Evolutionary conservation across 2,797 vertebrate genomes (phyloP), one percentile per base, ranked within the genome.

Genomic region (Rhodeus uyekii): DNA sequence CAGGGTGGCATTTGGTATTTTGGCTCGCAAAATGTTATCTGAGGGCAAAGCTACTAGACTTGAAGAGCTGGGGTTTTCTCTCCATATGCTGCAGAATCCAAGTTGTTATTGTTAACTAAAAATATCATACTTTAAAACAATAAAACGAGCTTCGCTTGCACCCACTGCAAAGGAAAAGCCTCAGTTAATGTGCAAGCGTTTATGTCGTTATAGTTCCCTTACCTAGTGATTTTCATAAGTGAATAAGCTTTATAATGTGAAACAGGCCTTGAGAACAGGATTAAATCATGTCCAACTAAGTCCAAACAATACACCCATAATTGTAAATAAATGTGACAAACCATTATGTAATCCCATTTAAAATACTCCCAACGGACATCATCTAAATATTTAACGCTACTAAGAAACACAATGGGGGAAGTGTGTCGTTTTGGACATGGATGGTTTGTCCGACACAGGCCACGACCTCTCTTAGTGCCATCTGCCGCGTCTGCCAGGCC

Each of bases 401-500:
- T 46, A 65, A 50, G 9, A 27, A 72, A 42, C 68, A 65, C 67
- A 74, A 69, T 24, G 34, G 27, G 10, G 24, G 60, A 72, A n/a
- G n/a, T n/a, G 69, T 64, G 36, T 58, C 46, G 50, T 27, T 65
- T 83, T 60, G 36, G 27, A 69, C 68, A 42, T 46, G 46, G 46
- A 13, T 83, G 76, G 68, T 78, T 88, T 83, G 83, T 82, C 81
- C 78, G 69, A 82, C 55, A 75, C 27, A 60, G 81, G 84, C 84
- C 83, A 73, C 4, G n/a, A 87, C 86, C 80, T 84, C 80, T 84
- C 85, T 83, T 68, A 63, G 72, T 87, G 87, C 87, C 86, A 87
- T 75, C 61, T 88, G 88, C 85, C 82, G 85, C 78, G 65, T 88
- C 85, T 87, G 81, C 84, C 69, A 68, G 85, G 83, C 87, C 87